These are phyloP conservation scores for Muscina levida DNA, from an alignment of 2,888 invertebrate genomes.

Conservation along the genomic window DNA sequence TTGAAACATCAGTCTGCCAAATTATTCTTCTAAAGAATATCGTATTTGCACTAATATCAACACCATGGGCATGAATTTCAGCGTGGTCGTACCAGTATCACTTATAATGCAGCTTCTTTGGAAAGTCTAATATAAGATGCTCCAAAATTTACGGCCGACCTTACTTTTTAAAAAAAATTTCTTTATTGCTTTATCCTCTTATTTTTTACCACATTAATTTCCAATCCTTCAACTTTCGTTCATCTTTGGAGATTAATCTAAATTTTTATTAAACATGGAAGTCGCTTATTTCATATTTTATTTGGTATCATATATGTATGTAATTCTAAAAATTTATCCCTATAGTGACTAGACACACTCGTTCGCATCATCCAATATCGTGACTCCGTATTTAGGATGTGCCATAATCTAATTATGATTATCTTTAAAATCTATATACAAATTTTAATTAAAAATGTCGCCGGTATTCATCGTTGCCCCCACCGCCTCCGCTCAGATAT, in stretches of 20 bases:
- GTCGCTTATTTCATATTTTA: conserved; percentile 45
- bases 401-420: neutral
- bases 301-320: conserved; percentile 3
- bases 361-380: conserved; percentile 31
- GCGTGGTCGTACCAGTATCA: no score
- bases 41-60: no score
- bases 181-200: no score
- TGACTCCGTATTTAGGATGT: no score
- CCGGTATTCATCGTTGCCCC: conserved; percentile 1
- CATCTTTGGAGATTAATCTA: conserved; percentile 1
- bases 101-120: no score
- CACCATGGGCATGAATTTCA: no score
- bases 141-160: no score
- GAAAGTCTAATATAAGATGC: no score
- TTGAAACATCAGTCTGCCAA: no score
- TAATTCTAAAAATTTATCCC: conserved; percentile 42
- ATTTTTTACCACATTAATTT: no score
- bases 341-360: conserved; percentile 68
- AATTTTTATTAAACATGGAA: conserved; percentile 57
- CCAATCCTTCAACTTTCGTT: neutral
- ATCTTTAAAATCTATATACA: conserved; percentile 42
- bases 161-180: no score
- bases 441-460: conserved; percentile 36
- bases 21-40: no score
- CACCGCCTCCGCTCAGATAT: conserved; percentile 57